A percentile compares a stretch with the other conserved stretches of the same genome.
Conservation (phyloP, 2,113 vertebrate species). For the Pollimyrus isidori region DNA sequence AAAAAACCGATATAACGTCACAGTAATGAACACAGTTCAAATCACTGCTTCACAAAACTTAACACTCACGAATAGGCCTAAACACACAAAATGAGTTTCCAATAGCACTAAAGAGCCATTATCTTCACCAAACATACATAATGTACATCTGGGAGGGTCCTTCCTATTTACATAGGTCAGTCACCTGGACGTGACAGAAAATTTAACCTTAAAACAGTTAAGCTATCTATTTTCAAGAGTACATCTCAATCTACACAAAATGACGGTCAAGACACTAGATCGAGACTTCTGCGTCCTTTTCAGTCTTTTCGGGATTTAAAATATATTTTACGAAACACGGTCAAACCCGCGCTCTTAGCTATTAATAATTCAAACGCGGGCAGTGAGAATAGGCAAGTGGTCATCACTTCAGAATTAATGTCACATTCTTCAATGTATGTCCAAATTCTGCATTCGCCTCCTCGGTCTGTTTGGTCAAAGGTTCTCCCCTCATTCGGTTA, state of each 20-base stretch:
- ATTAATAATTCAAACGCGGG: neutral
- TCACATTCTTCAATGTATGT: neutral
- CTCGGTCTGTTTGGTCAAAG: conserved; percentile 53
- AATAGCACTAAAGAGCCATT: conserved; percentile 44
- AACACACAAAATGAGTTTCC: conserved; percentile 40
- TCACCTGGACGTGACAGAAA: conserved; percentile 4
- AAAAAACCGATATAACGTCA: conserved; percentile 52
- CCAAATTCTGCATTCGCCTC: conserved; percentile 35
- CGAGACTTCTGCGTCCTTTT: neutral
- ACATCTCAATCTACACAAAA: conserved; percentile 7
- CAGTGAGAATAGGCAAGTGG: neutral
- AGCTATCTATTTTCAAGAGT: neutral
- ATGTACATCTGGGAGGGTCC: conserved; percentile 2
- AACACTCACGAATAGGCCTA: conserved; percentile 54
- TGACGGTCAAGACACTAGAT: neutral
- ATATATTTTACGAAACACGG: neutral
- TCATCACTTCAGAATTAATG: conserved; percentile 17
- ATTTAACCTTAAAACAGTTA: neutral
- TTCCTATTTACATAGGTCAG: conserved; percentile 16
- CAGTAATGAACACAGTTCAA: conserved; percentile 63
- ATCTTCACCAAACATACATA: conserved; percentile 24
- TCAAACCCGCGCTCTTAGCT: neutral
- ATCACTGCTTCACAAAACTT: conserved; percentile 58
- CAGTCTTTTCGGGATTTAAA: neutral
- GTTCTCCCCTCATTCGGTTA: conserved; percentile 31